Conservation (phyloP, 2,797 vertebrate species). For the Astyanax mexicanus region DNA sequence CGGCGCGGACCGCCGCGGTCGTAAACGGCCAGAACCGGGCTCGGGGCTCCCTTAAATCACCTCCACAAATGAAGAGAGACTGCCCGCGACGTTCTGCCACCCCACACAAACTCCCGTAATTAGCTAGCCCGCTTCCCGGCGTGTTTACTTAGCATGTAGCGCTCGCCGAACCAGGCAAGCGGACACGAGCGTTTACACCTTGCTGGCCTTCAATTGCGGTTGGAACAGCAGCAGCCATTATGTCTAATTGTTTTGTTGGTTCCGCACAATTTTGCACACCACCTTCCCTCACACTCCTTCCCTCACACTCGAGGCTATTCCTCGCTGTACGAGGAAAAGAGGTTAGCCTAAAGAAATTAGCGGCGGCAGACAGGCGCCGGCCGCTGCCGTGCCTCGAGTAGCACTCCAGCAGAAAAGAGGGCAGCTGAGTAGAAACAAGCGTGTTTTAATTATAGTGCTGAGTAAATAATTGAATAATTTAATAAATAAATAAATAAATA, state of each 20-base stretch:
- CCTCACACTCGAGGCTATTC: conserved; percentile 14
- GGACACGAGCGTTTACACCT: conserved; percentile 1
- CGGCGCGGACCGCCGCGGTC: conserved; percentile 41
- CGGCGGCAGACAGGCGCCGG: background rate
- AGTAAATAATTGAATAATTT: conserved; percentile 46
- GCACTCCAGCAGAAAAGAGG: conserved; percentile 7
- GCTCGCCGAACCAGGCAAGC: background rate
- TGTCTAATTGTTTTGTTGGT: conserved; percentile 51
- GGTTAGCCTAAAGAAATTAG: conserved; percentile 20
- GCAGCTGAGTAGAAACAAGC: conserved; percentile 28
- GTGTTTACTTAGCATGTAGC: conserved; percentile 26
- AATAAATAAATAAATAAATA: no score
- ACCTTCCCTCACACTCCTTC: background rate
- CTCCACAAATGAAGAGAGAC: conserved; percentile 56
- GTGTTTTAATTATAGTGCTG: conserved; percentile 43
- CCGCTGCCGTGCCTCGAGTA: background rate
- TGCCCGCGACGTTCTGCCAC: conserved; percentile 38
- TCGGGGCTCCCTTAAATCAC: conserved; percentile 50
- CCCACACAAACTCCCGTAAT: conserved; percentile 42
- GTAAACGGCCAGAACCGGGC: conserved; percentile 46
- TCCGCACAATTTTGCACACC: conserved; percentile 26
- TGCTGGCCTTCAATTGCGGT: background rate
- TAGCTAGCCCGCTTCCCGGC: conserved; percentile 1
- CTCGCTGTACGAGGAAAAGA: background rate
- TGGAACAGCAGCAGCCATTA: conserved; percentile 34